Evolutionary conservation across 2,797 vertebrate genomes (phyloP).

Genomic region (Huso huso): DNA sequence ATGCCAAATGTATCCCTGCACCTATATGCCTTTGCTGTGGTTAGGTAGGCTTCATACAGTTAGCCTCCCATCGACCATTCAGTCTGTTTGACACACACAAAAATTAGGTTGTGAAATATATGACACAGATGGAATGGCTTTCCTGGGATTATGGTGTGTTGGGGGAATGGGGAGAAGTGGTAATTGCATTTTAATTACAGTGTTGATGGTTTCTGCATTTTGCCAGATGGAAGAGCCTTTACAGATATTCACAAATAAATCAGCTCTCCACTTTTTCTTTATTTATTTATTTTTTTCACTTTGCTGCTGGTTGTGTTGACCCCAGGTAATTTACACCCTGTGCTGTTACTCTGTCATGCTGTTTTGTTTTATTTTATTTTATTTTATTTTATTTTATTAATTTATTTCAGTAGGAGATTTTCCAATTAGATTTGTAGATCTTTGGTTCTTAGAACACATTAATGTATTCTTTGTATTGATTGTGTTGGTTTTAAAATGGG

Average conservation of each 20-base stretch:
- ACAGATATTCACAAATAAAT: constrained; percentile 75
- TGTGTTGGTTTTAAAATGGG: too few species aligned
- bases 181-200: constrained; percentile 99
- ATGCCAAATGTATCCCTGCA: too few species aligned
- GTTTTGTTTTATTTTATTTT: too few species aligned
- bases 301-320: constrained; percentile 2
- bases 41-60: too few species aligned
- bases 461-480: too few species aligned
- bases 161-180: constrained; percentile 77
- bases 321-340: constrained; percentile 10
- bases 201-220: constrained; percentile 84
- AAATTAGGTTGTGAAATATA: constrained; percentile 27
- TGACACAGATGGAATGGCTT: constrained; percentile 91
- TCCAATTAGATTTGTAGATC: too few species aligned
- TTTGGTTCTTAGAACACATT: too few species aligned
- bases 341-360: neutral
- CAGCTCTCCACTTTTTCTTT: constrained; percentile 31
- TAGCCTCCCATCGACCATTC: too few species aligned
- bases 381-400: too few species aligned
- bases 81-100: too few species aligned
- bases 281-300: neutral
- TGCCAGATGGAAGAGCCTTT: constrained; percentile 94
- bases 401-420: too few species aligned
- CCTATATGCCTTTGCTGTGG: too few species aligned
- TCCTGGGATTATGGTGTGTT: constrained; percentile 81